A percentile compares a stretch with the other conserved stretches of the same genome.
Conservation (phyloP, 1,140 invertebrate genomes). For the Oncopodura yosiiana region DNA sequence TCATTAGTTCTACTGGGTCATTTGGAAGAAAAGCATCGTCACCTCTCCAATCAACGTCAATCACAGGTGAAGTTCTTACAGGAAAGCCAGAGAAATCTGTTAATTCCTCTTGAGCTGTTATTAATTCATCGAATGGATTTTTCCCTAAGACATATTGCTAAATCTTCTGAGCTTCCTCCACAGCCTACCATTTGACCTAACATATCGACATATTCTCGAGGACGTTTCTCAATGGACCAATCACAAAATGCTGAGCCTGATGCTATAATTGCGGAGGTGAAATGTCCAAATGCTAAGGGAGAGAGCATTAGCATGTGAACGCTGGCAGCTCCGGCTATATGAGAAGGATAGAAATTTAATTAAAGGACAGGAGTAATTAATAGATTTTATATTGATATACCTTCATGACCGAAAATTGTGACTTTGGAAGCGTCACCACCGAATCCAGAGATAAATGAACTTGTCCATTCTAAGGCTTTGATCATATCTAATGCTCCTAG, state of each 20-base stretch:
- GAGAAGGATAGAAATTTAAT: too few species aligned
- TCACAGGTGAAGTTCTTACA: conserved; percentile 26
- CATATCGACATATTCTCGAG: conserved; percentile 12
- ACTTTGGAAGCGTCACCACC: conserved; percentile 35
- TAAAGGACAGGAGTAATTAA: background rate
- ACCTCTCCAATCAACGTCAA: conserved; percentile 27
- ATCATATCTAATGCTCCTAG: conserved; percentile 42
- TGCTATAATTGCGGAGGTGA: conserved; percentile 24
- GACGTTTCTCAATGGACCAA: conserved; percentile 21
- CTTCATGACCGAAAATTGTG: conserved; percentile 36
- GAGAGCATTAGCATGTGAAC: conserved; percentile 33
- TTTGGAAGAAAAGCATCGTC: conserved; percentile 32
- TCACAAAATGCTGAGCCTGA: conserved; percentile 24
- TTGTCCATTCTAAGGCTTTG: conserved; percentile 42
- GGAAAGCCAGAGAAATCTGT: conserved; percentile 5
- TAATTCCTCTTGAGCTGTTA: conserved; percentile 13
- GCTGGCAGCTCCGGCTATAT: conserved; percentile 33
- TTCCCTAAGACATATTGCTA: conserved; percentile 16
- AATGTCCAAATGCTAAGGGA: conserved; percentile 21
- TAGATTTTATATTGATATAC: background rate
- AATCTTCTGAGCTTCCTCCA: conserved; percentile 1
- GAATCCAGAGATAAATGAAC: conserved; percentile 37
- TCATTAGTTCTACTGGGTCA: conserved; percentile 34
- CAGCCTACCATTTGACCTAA: conserved; percentile 16
- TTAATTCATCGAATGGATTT: conserved; percentile 12